Base-by-base conservation (phyloP, 2,888 invertebrate genomes). In the Limnephilus rhombicus region DNA sequence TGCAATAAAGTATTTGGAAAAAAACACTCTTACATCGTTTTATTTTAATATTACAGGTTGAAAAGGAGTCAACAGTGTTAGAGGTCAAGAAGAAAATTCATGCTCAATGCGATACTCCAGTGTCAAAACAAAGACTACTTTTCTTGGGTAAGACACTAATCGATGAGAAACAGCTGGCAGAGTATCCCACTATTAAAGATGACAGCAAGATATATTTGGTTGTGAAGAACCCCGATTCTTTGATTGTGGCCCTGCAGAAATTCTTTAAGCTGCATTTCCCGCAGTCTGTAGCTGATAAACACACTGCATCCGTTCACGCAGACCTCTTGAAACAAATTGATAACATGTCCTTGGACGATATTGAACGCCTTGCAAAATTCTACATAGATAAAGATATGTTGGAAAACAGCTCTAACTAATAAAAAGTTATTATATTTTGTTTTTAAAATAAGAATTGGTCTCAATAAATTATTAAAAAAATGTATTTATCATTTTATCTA, bases 181-280 rank as follows among this genome's bases (percentile, higher is more conserved):
- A 97, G 85, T 98, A 98, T 95, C 97, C 97, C 9, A 96, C 96
- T 93, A 97, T 98, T 80, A 97, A 97, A 95, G 98, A 98, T 93
- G 98, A 98, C 2, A 97, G 97, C 29, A 98, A 97, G 95, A 94
- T 98, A 85, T 97, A 97, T 94, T 95, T 98, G 92, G 96, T 98
- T 45, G 96, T 98, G 7, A 97, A 97, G 94, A 98, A 97, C 94
- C 96, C 97, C 12, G 97, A 97, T 91, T 95, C 96, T 0, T 95
- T 98, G 0, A 96, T 96, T 93, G 96, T 97, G 87, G 96, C 96
- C 31, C 95, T 97, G 68, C 95, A 96, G 2, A 96, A 96, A 94
- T 96, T 97, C 94, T 96, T 97, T 94, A 96, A 96, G 95, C 97
- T 96, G 94, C 97, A 97, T 94, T 97, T 97, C 94, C 95, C 96